These are phyloP conservation scores for Chromis chromis DNA, from an alignment of 2,797 vertebrate genomes.

Conservation along the genomic window DNA sequence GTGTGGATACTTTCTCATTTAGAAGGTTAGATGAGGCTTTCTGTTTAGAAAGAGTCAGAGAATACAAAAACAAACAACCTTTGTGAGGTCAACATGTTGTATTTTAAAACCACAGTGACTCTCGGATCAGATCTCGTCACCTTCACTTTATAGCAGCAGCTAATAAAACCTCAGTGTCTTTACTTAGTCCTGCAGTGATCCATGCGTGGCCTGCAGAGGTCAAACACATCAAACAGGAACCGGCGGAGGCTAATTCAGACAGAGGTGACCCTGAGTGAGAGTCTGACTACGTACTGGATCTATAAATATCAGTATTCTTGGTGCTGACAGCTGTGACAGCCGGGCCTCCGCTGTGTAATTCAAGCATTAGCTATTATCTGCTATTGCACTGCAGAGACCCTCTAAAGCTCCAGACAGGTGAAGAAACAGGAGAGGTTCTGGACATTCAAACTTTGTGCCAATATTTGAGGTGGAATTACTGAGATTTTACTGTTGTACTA, in stretches of 20 bases:
- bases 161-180: not conserved
- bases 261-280: constrained; percentile 64
- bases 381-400: constrained; percentile 8
- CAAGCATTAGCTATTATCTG: constrained; percentile 24
- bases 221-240: constrained; percentile 29
- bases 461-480: not conserved
- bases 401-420: constrained; percentile 16
- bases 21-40: not conserved
- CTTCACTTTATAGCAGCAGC: not conserved
- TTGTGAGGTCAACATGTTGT: no score
- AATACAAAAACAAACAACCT: no score
- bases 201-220: constrained; percentile 7
- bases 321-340: constrained; percentile 64
- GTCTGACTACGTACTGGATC: constrained; percentile 36
- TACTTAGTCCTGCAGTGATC: not conserved
- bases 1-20: no score
- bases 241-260: constrained; percentile 41
- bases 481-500: no score
- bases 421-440: constrained; percentile 1
- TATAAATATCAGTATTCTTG: constrained; percentile 62
- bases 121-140: not conserved
- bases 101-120: no score
- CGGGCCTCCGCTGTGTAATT: constrained; percentile 21
- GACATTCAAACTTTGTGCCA: not conserved
- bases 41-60: no score